Conservation (phyloP, 1,140 invertebrate species). For the Drosophila teissieri region DNA sequence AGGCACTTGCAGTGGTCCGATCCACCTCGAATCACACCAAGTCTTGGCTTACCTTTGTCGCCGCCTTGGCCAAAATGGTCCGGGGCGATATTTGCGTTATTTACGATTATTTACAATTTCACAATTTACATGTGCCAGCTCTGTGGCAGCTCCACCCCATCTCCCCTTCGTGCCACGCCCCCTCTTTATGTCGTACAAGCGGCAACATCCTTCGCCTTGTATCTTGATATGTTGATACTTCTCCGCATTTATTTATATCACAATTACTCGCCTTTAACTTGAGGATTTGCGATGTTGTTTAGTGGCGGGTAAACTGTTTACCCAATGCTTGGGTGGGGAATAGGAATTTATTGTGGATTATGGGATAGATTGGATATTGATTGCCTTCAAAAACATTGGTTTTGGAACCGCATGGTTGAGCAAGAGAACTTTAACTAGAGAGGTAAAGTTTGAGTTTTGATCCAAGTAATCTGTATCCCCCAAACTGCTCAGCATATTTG, state of each 20-base stretch:
- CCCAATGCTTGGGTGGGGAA: neutral
- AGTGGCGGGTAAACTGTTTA: constrained; percentile 35
- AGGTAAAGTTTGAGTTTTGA: no score
- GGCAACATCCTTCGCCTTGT: constrained; percentile 61
- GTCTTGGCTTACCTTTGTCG: constrained; percentile 54
- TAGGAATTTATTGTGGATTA: constrained; percentile 16
- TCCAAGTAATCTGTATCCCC: no score
- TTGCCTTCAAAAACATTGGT: neutral
- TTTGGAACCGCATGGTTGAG: neutral
- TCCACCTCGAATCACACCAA: constrained; percentile 4
- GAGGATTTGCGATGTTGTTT: constrained; percentile 45
- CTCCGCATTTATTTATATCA: constrained; percentile 66
- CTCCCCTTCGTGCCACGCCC: neutral
- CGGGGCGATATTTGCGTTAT: constrained; percentile 81
- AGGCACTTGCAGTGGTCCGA: neutral
- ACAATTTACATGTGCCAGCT: constrained; percentile 74
- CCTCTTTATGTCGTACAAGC: constrained; percentile 10
- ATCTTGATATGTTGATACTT: constrained; percentile 75
- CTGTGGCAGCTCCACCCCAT: constrained; percentile 1
- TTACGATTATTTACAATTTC: constrained; percentile 83
- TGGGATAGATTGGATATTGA: neutral
- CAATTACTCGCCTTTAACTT: constrained; percentile 69
- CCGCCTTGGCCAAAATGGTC: constrained; percentile 48
- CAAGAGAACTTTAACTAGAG: neutral
- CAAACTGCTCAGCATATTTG: no score